A percentile compares a stretch with the other conserved stretches of the same genome.
Conservation (phyloP, 2,888 invertebrate species). For the Drosophila lutescens region DNA sequence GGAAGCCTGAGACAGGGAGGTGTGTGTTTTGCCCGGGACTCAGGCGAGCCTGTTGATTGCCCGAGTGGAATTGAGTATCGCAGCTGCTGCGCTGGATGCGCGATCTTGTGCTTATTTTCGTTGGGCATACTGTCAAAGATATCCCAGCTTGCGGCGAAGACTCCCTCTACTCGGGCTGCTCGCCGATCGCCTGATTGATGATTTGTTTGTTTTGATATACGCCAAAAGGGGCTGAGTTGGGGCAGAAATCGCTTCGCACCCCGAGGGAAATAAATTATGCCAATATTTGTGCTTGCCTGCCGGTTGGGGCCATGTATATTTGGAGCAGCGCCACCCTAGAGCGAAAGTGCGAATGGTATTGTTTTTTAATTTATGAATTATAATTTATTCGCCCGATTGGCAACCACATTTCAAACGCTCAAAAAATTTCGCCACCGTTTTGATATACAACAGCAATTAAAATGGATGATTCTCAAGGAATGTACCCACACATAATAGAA, state of each 20-base stretch:
- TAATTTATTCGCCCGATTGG: constrained; percentile 64
- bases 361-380: constrained; percentile 70
- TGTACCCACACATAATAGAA: constrained; percentile 54
- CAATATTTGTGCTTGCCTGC: constrained; percentile 50
- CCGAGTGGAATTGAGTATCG: constrained; percentile 71
- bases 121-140: constrained; percentile 78
- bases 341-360: constrained; percentile 56
- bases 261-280: constrained; percentile 48
- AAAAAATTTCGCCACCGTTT: constrained; percentile 49
- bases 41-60: constrained; percentile 69
- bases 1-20: background rate
- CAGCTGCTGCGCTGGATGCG: constrained; percentile 48
- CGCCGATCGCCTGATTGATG: constrained; percentile 79
- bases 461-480: constrained; percentile 49
- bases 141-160: constrained; percentile 63
- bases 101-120: constrained; percentile 53
- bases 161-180: constrained; percentile 9
- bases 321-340: constrained; percentile 51
- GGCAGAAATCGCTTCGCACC: constrained; percentile 72
- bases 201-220: constrained; percentile 81
- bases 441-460: constrained; percentile 61
- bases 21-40: background rate
- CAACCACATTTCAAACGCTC: constrained; percentile 43
- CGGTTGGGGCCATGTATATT: constrained; percentile 34
- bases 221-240: constrained; percentile 22